Base-by-base conservation (phyloP, 2,888 invertebrate genomes). In the Pachymerium ferrugineum region DNA sequence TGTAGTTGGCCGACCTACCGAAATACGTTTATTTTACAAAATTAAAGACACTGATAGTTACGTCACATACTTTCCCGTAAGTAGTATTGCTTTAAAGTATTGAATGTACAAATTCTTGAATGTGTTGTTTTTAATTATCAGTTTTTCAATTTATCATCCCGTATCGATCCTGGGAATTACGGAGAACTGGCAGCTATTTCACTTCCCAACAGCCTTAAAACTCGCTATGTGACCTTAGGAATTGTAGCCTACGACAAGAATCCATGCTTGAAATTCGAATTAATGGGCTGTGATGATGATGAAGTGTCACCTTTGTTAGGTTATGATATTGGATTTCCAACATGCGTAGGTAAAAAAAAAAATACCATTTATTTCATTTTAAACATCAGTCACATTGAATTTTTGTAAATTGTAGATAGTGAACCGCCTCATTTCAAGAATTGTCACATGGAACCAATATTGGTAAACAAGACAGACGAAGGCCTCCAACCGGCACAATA, bases 191-290 rank as follows among this genome's bases (percentile, higher is more conserved):
- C 97, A 0, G 95, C 96, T 91, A 96, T 97, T 77, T 94, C 94
- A 0, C 81, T 97, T 73, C 95, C 96, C 0, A 93, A 94, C 82
- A 95, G 92, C 79, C 93, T 97, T 0, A 91, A 93, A 83, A 96
- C 96, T 0, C 87, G 96, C 80, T 96, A 94, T 81, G 93, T 97
- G 8, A 94, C 96, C 80, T 85, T 97, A 78, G 94, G 96, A 74
- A 95, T 97, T 78, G 94, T 97, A 0, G 95, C 95, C 81, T 97
- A 96, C 80, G 94, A 96, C 90, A 94, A 94, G 78, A 96, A 96
- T 80, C 95, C 96, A 73, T 97, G 97, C 81, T 85, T 97, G 79
- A 95, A 95, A 82, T 97, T 97, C 80, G 97, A 97, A 83, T 83
- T 97, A 70, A 93, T 96, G 90, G 97, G 97, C 35, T 97, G 97